Base-by-base conservation (phyloP, 2,797 vertebrate genomes). In the Cetoscarus ocellatus region DNA sequence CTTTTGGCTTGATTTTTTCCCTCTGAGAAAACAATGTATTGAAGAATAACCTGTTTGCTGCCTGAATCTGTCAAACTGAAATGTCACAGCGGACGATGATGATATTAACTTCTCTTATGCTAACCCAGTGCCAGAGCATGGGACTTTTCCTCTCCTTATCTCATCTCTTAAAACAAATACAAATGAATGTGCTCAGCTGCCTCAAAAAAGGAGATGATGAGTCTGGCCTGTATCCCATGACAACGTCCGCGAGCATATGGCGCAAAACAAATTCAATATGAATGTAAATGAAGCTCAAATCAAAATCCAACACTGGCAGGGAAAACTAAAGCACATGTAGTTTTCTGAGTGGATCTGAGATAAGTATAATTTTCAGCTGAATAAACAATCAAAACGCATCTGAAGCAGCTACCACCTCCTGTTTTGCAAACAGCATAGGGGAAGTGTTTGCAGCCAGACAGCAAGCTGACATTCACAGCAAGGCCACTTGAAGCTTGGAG, bases 231-330 rank as follows among this genome's bases (percentile, higher is more conserved):
- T 88, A 88, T 92, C 91, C 91, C 90, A 84, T 89, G 89, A 92
- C 90, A 86, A 86, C 80, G 18, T 68, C 48, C 3, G 77, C 75
- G 70, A 91, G 86, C 90, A 93, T 91, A 91, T 91, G 90, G 90
- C 77, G 65, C 54, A 65, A 63, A 77, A 84, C 75, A 85, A 78
- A 91, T 87, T 89, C 91, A 91, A 92, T 91, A 88, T 91, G 91
- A 91, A 93, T 93, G 88, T 85, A 92, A 94, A 92, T 92, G 77
- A 90, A 86, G 77, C 74, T 77, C 60, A 77, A 85, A 88, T 88
- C 82, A 86, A 82, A 92, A 86, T 62, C 80, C 74, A 76, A 68
- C 73, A 68, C 40, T 13, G 42, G 57, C 73, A 27, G 61, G 57
- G 11, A 43, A 42, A 55, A 68, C 47, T 13, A 55, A 43, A 57